Percentiles rank a stretch among this genome's conserved stretches.
phyloP scores from a whole-genome alignment of 2,888 invertebrate genomes.

The Plebejus argus region DNA sequence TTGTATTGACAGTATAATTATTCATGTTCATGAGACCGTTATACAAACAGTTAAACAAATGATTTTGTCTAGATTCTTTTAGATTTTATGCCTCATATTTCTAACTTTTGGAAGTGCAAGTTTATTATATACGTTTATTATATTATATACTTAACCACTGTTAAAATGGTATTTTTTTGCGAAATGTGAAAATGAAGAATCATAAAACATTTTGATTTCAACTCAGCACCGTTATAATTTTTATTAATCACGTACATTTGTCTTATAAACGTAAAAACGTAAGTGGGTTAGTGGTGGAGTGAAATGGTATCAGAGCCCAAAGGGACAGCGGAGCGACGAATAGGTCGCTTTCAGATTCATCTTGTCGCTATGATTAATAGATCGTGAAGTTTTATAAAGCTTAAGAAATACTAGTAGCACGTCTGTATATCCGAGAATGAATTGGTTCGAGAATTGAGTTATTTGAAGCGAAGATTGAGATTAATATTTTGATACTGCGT shows the following conservation, averaged over 20 bases:
- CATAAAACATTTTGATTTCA: background rate
- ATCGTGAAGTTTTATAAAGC: slow-evolving; percentile 2
- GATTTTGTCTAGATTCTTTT: background rate
- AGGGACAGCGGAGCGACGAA: background rate
- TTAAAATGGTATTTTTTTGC: background rate
- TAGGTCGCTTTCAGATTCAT: background rate
- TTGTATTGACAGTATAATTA: background rate
- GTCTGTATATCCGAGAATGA: background rate
- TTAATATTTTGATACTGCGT: background rate
- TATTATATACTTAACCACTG: background rate
- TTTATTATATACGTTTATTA: background rate
- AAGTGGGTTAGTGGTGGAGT: background rate
- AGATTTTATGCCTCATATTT: background rate
- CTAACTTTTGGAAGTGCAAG: background rate
- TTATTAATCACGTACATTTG: background rate
- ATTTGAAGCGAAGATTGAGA: background rate
- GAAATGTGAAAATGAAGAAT: background rate
- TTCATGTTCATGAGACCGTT: background rate
- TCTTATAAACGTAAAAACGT: background rate
- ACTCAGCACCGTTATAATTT: background rate
- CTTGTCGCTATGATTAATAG: slow-evolving; percentile 2
- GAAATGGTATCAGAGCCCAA: slow-evolving; percentile 9
- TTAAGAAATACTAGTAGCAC: background rate
- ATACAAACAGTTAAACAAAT: background rate
- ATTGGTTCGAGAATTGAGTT: background rate